Evolutionary conservation across 2,797 vertebrate species (phyloP).

Genomic region (Pangasius macronema): DNA sequence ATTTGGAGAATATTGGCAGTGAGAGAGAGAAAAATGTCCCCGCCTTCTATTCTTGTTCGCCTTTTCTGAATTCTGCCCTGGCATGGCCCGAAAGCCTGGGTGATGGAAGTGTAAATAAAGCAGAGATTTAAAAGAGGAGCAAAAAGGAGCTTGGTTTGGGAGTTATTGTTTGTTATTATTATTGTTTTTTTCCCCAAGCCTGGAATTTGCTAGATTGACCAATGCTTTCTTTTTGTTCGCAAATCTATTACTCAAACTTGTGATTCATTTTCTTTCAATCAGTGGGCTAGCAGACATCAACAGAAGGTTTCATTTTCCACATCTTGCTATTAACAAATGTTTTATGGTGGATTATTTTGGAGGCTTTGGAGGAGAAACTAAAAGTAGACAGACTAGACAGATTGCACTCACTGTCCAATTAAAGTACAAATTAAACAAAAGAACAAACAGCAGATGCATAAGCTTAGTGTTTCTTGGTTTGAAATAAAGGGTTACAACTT

Average conservation of each 20-base stretch:
- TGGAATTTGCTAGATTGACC: not conserved
- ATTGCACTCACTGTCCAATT: not conserved
- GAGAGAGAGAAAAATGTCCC: constrained; percentile 26
- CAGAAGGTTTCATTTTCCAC: not conserved
- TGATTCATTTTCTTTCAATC: constrained; percentile 1
- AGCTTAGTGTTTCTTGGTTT: not conserved
- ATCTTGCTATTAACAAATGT: not conserved
- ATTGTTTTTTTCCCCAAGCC: not conserved
- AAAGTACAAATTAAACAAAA: not conserved
- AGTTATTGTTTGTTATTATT: constrained; percentile 35
- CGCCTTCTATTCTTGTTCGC: constrained; percentile 42
- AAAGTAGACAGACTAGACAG: not conserved
- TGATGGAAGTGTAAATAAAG: constrained; percentile 46
- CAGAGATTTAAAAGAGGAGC: constrained; percentile 30
- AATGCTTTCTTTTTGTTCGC: not conserved
- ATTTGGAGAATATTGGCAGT: constrained; percentile 42
- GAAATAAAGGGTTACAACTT: not conserved
- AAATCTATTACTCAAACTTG: not conserved
- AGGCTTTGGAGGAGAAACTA: not conserved
- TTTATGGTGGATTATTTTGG: not conserved
- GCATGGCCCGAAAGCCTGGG: constrained; percentile 25
- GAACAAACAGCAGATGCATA: not conserved
- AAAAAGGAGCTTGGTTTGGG: not conserved
- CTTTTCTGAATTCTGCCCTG: constrained; percentile 40
- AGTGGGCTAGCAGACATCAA: not conserved